Conservation (phyloP, 2,888 invertebrate species). For the Polyploca ridens region DNA sequence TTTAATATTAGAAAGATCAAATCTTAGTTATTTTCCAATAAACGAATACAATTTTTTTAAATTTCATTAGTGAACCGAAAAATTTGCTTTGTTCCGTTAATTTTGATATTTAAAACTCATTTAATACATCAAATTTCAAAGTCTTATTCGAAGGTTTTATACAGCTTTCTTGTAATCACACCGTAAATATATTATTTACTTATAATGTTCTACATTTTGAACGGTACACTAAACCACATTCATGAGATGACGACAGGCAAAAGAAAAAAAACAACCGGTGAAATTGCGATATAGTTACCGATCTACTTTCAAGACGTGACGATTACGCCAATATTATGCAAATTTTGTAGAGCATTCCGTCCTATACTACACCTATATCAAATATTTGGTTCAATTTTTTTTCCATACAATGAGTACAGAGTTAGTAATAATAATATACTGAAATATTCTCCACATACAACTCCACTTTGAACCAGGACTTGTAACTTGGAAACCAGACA, state of each 20-base stretch:
- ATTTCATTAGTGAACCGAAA: no score
- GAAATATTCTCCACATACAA: no score
- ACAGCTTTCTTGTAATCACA: not conserved
- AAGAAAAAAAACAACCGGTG: constrained; percentile 25
- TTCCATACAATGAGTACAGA: no score
- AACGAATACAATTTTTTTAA: no score
- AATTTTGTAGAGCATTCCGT: not conserved
- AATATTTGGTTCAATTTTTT: not conserved
- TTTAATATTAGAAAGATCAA: no score
- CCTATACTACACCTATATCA: not conserved
- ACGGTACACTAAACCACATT: constrained; percentile 19
- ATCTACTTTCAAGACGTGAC: constrained; percentile 20
- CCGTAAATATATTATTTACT: constrained; percentile 19
- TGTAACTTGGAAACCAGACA: no score
- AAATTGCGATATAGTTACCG: constrained; percentile 32
- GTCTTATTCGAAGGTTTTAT: not conserved
- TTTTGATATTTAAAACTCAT: no score
- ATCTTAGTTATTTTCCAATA: no score
- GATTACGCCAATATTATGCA: constrained; percentile 15
- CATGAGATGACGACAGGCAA: constrained; percentile 36
- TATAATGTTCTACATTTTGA: constrained; percentile 40
- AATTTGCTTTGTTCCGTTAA: no score
- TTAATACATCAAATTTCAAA: no score
- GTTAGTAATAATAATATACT: no score
- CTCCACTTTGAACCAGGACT: no score